Base-by-base conservation (phyloP, 1,140 invertebrate genomes). In the Anoplophora glabripennis region DNA sequence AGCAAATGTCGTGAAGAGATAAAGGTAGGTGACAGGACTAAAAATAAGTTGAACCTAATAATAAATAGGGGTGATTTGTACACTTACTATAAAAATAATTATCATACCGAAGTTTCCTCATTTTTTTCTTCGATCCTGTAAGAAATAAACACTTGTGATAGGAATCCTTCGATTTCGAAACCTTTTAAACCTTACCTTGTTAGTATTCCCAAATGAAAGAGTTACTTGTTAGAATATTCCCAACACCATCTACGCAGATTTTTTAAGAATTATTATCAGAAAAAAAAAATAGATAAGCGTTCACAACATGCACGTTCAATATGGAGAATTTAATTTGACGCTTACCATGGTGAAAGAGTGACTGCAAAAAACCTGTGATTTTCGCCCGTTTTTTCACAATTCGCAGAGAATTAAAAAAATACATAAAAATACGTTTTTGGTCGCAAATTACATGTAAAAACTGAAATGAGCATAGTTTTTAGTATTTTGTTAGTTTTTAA, bases 71-170 rank as follows among this genome's bases (percentile, higher is more conserved):
- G 35, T 33, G 46, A 57, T 62, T 57, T 57, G 60, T 62, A 62
- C 60, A 62, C 12, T 53, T 36, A 33, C 34, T 42, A 42, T 10
- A 47, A 21, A 51, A 34, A 36, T 14, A 21, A 15, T 44, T 18
- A 9, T 80, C 73, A 81, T 59, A 83, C 80, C 57, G 80, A 78
- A 64, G 81, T 83, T 77, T 83, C 80, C 67, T 81, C 81, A 54
- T 81, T 81, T 76, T 75, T 80, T 76, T 81, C 81, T 75, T 80
- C 80, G 75, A 79, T 81, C 75, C 80, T 82, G 73, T 46, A 79
- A 79, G 64, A 68, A 53, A 46, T 49, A 48, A 55, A 38, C 15
- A 17, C 44, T 12, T 53, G 41, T 14, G 59, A 47, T 52, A 53
- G 9, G 36, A 46, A 37, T 28, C 9, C 4, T 46, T 46, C 14